Conservation (phyloP, 2,888 invertebrate genomes). For the Amitus sp. region DNA sequence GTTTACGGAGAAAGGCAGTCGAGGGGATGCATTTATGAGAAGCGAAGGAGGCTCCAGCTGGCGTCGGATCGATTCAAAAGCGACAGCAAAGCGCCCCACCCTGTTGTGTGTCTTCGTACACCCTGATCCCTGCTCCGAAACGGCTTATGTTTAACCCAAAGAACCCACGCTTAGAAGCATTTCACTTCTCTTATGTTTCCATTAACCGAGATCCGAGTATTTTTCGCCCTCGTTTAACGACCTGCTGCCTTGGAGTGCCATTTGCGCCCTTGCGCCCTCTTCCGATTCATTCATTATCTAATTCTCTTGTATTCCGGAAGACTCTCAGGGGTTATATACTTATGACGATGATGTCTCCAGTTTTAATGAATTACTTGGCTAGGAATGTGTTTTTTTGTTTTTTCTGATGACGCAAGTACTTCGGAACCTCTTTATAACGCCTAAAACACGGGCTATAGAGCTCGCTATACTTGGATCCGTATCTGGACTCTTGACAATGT, state of each 20-base stretch:
- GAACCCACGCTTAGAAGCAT: slow-evolving; percentile 49
- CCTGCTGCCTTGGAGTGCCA: slow-evolving; percentile 13
- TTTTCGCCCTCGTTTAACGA: slow-evolving; percentile 30
- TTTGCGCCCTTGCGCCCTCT: slow-evolving; percentile 17
- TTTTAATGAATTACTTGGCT: no score
- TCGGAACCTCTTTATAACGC: no score
- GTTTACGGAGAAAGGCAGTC: slow-evolving; percentile 34
- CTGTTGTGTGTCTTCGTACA: slow-evolving; percentile 58
- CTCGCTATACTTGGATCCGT: no score
- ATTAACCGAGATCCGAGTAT: slow-evolving; percentile 54
- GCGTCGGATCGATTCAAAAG: slow-evolving; percentile 64
- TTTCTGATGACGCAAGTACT: no score
- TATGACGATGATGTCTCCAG: no score
- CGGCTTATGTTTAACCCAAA: slow-evolving; percentile 49
- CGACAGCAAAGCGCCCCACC: slow-evolving; percentile 61
- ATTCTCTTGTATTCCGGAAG: no score
- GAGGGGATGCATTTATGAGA: slow-evolving; percentile 49
- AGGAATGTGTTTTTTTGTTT: no score
- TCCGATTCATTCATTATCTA: no score
- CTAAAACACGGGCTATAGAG: no score
- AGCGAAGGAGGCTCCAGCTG: slow-evolving; percentile 55
- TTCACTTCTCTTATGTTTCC: slow-evolving; percentile 20
- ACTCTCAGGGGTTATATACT: no score
- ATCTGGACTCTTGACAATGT: no score
- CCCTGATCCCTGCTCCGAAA: slow-evolving; percentile 41